Base-by-base conservation (phyloP, 2,888 invertebrate species). In the Plusia festucae region DNA sequence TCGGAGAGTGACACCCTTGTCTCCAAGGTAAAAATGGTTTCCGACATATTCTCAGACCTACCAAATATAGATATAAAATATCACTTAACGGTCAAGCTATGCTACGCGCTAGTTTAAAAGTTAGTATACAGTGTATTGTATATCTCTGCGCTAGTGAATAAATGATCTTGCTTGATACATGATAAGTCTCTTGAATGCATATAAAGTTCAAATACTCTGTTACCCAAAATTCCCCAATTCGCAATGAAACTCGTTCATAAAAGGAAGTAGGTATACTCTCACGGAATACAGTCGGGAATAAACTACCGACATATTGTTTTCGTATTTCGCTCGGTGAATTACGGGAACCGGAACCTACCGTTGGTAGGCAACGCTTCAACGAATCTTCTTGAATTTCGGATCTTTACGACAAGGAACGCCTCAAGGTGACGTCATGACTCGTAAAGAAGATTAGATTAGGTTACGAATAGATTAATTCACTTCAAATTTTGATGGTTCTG, bases 251-350 rank as follows among this genome's bases (percentile, higher is more conserved):
- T n/a, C 5, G 40, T 40, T 40, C 30, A 30, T 30, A 2, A 30
- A 7, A 30, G 30, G 30, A 30, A 27, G 27, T 27, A 27, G n/a
- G n/a, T n/a, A n/a, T 30, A 7, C 30, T 30, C n/a, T 40, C n/a
- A 40, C 40, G 40, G n/a, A 40, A n/a, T 40, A 40, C 40, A n/a
- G n/a, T 3, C 40, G 7, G 7, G 40, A 40, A n/a, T 40, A 40
- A 40, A 40, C n/a, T 40, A 40, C 40, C 40, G 7, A 40, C n/a
- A 40, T 40, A n/a, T 40, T 40, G 40, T 40, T 40, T 40, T 40
- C 40, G 40, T 6, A n/a, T 40, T 40, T 40, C n/a, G n/a, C 40
- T n/a, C 40, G 40, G 5, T 40, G 7, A n/a, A 40, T 40, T 40
- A 40, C 40, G 15, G n/a, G 13, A 40, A 40, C 4, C 40, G 40